Conservation (phyloP, 2,888 invertebrate genomes). For the Pristionchus japonicus region DNA sequence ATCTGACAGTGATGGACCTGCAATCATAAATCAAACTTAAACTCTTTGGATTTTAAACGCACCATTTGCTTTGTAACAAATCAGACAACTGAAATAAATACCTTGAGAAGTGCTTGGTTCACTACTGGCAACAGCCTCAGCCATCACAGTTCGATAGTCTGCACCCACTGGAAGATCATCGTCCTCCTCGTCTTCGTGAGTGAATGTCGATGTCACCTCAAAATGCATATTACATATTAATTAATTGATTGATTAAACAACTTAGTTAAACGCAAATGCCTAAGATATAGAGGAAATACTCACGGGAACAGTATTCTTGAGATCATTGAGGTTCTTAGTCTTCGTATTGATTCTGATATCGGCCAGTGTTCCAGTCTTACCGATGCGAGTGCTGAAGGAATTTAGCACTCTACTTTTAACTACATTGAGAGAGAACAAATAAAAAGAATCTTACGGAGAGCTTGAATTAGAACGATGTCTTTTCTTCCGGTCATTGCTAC, state of each 20-base stretch:
- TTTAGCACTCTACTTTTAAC: too few species aligned
- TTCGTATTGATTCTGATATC: conserved; percentile 38
- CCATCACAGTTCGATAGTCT: conserved; percentile 45
- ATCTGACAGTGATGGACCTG: conserved; percentile 1
- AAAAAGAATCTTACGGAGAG: conserved; percentile 38
- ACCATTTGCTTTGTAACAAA: too few species aligned
- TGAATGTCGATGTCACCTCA: not conserved
- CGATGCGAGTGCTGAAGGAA: not conserved
- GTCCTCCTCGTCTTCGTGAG: conserved; percentile 1
- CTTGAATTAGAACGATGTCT: conserved; percentile 24
- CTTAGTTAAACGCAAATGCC: too few species aligned
- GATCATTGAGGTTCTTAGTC: conserved; percentile 29
- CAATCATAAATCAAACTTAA: not conserved
- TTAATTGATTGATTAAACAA: too few species aligned
- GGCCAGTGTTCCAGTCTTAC: conserved; percentile 16
- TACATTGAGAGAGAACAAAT: not conserved
- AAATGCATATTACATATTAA: not conserved
- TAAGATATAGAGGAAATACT: not conserved
- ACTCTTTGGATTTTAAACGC: too few species aligned
- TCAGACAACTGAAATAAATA: too few species aligned
- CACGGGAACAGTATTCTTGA: conserved; percentile 32
- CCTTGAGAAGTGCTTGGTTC: conserved; percentile 15
- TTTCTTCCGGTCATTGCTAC: conserved; percentile 32
- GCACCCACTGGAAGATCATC: conserved; percentile 47
- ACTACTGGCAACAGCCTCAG: conserved; percentile 17